Conservation (phyloP, 1,140 invertebrate genomes). For the Idris sp. region DNA sequence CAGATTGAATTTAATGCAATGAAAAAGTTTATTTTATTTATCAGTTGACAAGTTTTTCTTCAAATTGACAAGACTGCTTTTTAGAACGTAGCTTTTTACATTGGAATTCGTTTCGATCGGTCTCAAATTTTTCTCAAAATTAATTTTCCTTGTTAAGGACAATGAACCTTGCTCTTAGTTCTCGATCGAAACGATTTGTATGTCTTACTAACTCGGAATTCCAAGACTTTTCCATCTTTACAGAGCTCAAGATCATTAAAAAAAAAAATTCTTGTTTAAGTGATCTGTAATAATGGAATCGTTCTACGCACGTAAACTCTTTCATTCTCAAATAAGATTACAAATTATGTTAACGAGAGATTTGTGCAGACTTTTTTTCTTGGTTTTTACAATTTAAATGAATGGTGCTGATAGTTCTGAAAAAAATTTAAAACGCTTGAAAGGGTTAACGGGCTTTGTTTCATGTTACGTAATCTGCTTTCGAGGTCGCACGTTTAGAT, state of each 20-base stretch:
- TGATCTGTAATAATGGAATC: slow-evolving; percentile 41
- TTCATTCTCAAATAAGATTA: slow-evolving; percentile 42
- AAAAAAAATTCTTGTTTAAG: slow-evolving; percentile 1
- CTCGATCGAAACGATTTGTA: slow-evolving; percentile 52
- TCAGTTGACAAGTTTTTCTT: slow-evolving; percentile 10
- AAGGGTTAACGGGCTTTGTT: slow-evolving; percentile 59
- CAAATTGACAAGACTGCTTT: slow-evolving; percentile 33
- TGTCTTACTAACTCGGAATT: slow-evolving; percentile 62
- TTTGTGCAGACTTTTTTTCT: not conserved
- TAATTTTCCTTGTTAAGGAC: slow-evolving; percentile 20
- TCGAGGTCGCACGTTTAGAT: slow-evolving; percentile 54
- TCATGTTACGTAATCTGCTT: slow-evolving; percentile 59
- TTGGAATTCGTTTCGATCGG: slow-evolving; percentile 45
- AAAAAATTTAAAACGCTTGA: slow-evolving; percentile 37
- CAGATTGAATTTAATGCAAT: too few species aligned
- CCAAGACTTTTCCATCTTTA: slow-evolving; percentile 52
- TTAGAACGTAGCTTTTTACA: slow-evolving; percentile 37
- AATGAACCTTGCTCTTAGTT: slow-evolving; percentile 25
- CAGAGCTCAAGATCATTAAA: slow-evolving; percentile 22
- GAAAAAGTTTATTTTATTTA: too few species aligned
- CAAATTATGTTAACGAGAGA: not conserved
- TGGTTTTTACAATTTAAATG: too few species aligned
- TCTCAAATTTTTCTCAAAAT: slow-evolving; percentile 14
- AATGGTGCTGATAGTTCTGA: slow-evolving; percentile 19
- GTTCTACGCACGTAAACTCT: slow-evolving; percentile 53